These are phyloP conservation scores for Mechanitis mazaeus DNA, from an alignment of 2,888 invertebrate genomes.

Conservation along the genomic window DNA sequence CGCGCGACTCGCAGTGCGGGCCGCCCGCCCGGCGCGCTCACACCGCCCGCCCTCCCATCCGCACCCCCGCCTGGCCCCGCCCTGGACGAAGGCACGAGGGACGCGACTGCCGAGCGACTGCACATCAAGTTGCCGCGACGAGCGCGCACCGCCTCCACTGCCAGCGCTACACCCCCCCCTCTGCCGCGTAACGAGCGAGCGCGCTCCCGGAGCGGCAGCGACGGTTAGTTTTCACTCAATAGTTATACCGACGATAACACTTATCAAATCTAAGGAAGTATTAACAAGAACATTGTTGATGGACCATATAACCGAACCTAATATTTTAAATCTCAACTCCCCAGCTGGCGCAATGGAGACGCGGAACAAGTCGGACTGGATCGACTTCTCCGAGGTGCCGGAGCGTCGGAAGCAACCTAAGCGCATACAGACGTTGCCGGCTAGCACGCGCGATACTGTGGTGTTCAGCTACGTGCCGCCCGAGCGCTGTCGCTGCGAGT, in stretches of 20 bases:
- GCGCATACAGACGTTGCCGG: slow-evolving; percentile 87
- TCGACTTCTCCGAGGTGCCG: slow-evolving; percentile 91
- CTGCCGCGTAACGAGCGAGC: slow-evolving; percentile 39
- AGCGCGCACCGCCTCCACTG: slow-evolving; percentile 52
- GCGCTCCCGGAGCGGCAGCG: slow-evolving; percentile 51
- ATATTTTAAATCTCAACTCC: background rate
- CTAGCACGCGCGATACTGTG: slow-evolving; percentile 53
- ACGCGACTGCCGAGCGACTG: slow-evolving; percentile 58
- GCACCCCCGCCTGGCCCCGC: slow-evolving; percentile 35
- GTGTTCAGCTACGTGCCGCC: slow-evolving; percentile 88
- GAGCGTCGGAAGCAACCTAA: slow-evolving; percentile 88
- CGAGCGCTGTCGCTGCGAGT: slow-evolving; percentile 91
- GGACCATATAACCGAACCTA: background rate
- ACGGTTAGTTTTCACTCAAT: slow-evolving; percentile 36
- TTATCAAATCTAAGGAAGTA: too few relatives aligned
- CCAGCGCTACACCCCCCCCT: slow-evolving; percentile 36
- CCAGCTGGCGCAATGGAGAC: slow-evolving; percentile 39
- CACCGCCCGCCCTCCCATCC: slow-evolving; percentile 28
- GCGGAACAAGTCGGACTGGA: slow-evolving; percentile 79
- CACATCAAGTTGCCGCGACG: slow-evolving; percentile 55
- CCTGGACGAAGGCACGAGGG: slow-evolving; percentile 39
- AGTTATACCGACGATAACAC: too few relatives aligned
- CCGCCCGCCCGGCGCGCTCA: slow-evolving; percentile 62
- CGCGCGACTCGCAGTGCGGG: slow-evolving; percentile 84
- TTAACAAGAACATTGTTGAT: too few relatives aligned